Conservation (phyloP, 2,113 vertebrate genomes). For the western clawed frog (Xenopus tropicalis) region DNA sequence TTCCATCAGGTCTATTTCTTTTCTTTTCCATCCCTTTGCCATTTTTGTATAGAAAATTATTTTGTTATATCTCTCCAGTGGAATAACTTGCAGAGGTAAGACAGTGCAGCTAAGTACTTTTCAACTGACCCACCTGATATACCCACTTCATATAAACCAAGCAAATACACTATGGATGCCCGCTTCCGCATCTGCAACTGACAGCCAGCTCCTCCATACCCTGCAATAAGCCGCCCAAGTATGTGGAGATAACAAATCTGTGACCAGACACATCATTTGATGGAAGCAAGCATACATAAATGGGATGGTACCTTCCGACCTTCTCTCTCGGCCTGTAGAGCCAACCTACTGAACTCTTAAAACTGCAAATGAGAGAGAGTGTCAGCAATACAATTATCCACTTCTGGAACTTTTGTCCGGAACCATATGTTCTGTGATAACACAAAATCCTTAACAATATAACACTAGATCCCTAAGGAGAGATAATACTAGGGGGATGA, state of each 20-base stretch:
- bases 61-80: neutral
- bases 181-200: neutral
- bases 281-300: neutral
- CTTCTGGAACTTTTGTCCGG: too few relatives aligned
- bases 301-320: too few relatives aligned
- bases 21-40: neutral
- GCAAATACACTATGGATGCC: neutral
- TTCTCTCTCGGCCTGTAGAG: too few relatives aligned
- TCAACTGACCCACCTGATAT: neutral
- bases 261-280: neutral
- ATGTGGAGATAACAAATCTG: neutral
- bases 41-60: neutral
- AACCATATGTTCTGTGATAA: too few relatives aligned
- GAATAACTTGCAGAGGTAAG: neutral
- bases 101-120: neutral
- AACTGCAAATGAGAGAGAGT: too few relatives aligned
- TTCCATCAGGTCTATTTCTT: neutral
- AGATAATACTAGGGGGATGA: too few relatives aligned
- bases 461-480: too few relatives aligned
- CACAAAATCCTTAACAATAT: too few relatives aligned
- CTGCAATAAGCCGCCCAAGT: neutral
- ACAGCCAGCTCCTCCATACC: neutral
- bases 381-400: too few relatives aligned
- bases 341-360: too few relatives aligned
- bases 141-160: neutral